A percentile compares a stretch with the other conserved stretches of the same genome.
Conservation (phyloP, 2,888 invertebrate genomes). For the Marasmarcha lunaedactyla region DNA sequence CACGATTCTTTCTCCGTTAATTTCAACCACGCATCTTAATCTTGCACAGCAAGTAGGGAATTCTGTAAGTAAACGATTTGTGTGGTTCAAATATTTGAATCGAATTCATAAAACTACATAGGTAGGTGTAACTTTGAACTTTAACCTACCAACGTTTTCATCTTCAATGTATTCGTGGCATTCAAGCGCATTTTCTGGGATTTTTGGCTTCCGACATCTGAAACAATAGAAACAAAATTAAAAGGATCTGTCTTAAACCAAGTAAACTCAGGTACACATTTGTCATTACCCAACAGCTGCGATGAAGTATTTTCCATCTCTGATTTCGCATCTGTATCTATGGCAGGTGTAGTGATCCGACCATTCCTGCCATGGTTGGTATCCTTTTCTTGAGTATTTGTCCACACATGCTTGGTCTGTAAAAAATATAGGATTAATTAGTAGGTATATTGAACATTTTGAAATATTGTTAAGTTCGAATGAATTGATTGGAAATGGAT, state of each 20-base stretch:
- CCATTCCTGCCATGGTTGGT: slow-evolving; percentile 66
- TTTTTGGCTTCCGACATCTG: slow-evolving; percentile 61
- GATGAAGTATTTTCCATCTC: slow-evolving; percentile 61
- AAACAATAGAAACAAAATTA: slow-evolving; percentile 13
- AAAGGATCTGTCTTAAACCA: neutral
- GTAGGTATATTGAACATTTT: neutral
- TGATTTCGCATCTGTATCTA: slow-evolving; percentile 55
- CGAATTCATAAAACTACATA: neutral
- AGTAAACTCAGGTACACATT: too few species aligned
- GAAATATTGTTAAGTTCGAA: slow-evolving; percentile 1
- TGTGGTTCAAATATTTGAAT: neutral
- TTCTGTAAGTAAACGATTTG: slow-evolving; percentile 33
- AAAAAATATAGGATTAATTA: slow-evolving; percentile 6
- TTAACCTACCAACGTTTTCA: slow-evolving; percentile 57
- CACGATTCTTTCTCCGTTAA: slow-evolving; percentile 57
- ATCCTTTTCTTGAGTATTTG: slow-evolving; percentile 63
- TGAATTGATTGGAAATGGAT: neutral
- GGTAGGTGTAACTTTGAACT: too few species aligned
- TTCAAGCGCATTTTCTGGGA: slow-evolving; percentile 60
- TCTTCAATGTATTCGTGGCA: slow-evolving; percentile 65
- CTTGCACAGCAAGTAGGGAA: slow-evolving; percentile 62
- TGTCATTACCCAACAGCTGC: slow-evolving; percentile 56
- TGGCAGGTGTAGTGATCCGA: slow-evolving; percentile 64
- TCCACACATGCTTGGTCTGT: slow-evolving; percentile 62
- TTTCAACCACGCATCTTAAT: slow-evolving; percentile 54